Percentiles rank a stretch among this genome's conserved stretches.
These are phyloP conservation scores for Brenthis daphne DNA, from an alignment of 2,888 invertebrate species.

Conservation along the genomic window DNA sequence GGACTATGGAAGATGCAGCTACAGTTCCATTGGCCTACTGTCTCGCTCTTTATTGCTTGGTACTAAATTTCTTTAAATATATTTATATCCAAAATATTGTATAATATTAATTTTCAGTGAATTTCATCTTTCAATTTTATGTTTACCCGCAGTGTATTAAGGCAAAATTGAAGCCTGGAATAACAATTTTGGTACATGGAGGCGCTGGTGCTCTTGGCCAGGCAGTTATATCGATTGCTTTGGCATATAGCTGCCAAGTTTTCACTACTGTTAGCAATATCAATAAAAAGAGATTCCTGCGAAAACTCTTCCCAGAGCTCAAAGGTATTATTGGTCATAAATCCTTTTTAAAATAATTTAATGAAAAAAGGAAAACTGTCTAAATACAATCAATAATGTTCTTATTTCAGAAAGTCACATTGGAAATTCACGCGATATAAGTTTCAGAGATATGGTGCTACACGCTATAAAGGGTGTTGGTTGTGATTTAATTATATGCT, in stretches of 20 bases:
- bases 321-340: conserved; percentile 45
- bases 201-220: too few species aligned
- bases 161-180: conserved; percentile 27
- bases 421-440: conserved; percentile 57
- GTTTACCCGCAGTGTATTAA: conserved; percentile 44
- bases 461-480: conserved; percentile 38
- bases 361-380: not conserved
- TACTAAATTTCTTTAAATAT: conserved; percentile 39
- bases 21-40: conserved; percentile 88
- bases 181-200: too few species aligned
- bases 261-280: conserved; percentile 61
- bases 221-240: conserved; percentile 51
- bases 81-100: not conserved
- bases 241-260: conserved; percentile 53
- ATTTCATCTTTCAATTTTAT: not conserved
- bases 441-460: conserved; percentile 42
- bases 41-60: conserved; percentile 71
- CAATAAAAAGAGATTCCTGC: conserved; percentile 59
- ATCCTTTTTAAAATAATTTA: not conserved
- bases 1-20: conserved; percentile 88
- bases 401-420: conserved; percentile 55
- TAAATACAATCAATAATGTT: not conserved
- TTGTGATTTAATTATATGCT: conserved; percentile 56
- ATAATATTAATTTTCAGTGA: not conserved
- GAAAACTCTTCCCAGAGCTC: conserved; percentile 28